Evolutionary conservation across 2,113 vertebrate species (phyloP).

Genomic region (Elgaria multicarinata): DNA sequence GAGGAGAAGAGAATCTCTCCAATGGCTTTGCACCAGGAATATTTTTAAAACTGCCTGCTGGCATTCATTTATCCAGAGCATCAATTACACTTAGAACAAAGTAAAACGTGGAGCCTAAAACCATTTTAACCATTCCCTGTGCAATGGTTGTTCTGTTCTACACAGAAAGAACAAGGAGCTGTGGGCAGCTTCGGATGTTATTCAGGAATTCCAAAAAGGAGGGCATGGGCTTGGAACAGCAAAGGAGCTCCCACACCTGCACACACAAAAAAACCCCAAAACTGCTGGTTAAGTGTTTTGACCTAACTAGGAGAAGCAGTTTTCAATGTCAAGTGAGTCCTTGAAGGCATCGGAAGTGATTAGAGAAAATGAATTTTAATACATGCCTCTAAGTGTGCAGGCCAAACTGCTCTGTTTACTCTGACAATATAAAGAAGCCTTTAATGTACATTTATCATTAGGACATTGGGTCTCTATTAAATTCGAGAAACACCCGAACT

Average conservation of each 20-base stretch:
- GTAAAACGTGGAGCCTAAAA: not conserved
- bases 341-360: not conserved
- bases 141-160: not conserved
- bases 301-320: not conserved
- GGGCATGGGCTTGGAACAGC: not conserved
- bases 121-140: not conserved
- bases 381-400: not conserved
- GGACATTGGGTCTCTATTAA: not conserved
- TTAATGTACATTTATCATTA: not conserved
- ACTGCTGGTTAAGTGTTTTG: not conserved
- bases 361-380: not conserved
- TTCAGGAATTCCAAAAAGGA: not conserved
- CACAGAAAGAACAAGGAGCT: not conserved
- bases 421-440: not conserved
- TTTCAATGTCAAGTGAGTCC: not conserved
- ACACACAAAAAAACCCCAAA: too few species aligned
- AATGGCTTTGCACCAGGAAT: rapidly evolving
- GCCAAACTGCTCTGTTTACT: not conserved
- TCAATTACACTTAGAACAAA: not conserved
- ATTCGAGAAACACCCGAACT: conserved; percentile 4
- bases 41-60: not conserved
- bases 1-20: not conserved
- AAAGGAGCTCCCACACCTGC: not conserved
- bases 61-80: not conserved
- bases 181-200: not conserved